A percentile compares a stretch with the other conserved stretches of the same genome.
phyloP scores from a whole-genome alignment of 1,140 invertebrate genomes.

The Drosophila pseudoananassae region DNA sequence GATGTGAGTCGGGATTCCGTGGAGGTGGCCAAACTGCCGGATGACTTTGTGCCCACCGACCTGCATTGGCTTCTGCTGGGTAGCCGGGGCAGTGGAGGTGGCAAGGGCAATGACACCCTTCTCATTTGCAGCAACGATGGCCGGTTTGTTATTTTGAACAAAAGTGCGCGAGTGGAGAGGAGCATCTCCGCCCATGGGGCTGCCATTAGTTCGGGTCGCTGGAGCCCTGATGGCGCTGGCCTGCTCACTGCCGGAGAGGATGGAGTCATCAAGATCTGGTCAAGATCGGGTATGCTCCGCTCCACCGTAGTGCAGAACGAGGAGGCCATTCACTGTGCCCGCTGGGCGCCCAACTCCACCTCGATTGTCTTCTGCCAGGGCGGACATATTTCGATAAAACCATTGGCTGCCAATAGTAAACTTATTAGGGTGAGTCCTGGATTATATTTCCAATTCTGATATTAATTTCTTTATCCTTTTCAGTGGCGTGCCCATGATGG shows the following conservation, averaged over 20 bases:
- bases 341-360: slow-evolving; percentile 94
- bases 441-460: background rate
- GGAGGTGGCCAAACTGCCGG: slow-evolving; percentile 90
- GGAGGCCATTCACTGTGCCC: slow-evolving; percentile 91
- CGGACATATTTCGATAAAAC: slow-evolving; percentile 93
- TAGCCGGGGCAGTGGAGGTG: slow-evolving; percentile 85
- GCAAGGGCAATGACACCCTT: slow-evolving; percentile 92
- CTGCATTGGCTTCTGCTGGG: slow-evolving; percentile 91
- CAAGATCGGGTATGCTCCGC: slow-evolving; percentile 96
- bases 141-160: slow-evolving; percentile 90
- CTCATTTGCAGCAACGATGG: slow-evolving; percentile 96
- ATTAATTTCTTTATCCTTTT: background rate
- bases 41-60: slow-evolving; percentile 94
- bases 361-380: slow-evolving; percentile 94
- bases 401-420: slow-evolving; percentile 95
- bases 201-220: slow-evolving; percentile 92
- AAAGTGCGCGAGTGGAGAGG: slow-evolving; percentile 96
- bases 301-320: slow-evolving; percentile 94
- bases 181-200: slow-evolving; percentile 96
- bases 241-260: slow-evolving; percentile 98
- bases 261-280: slow-evolving; percentile 98
- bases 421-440: slow-evolving; percentile 88
- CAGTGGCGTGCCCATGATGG: slow-evolving; percentile 99
- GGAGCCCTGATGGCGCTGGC: slow-evolving; percentile 97
- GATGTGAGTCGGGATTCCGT: slow-evolving; percentile 90